phyloP scores from a whole-genome alignment of 2,113 vertebrate genomes.

The Anolis sagrei region DNA sequence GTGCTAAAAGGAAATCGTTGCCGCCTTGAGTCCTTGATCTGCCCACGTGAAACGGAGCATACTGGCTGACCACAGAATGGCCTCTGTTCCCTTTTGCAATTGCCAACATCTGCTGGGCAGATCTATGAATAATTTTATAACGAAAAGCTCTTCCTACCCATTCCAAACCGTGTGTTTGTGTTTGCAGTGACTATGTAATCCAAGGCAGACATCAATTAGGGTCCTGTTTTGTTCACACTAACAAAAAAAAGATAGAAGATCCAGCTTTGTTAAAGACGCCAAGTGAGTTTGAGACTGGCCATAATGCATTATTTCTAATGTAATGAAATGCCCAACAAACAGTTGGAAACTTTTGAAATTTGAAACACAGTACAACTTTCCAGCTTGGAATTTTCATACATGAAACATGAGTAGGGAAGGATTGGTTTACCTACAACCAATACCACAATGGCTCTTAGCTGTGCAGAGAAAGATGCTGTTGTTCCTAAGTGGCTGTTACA shows the following conservation, averaged over 20 bases:
- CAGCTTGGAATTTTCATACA: background rate
- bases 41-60: slow-evolving; percentile 67
- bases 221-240: background rate
- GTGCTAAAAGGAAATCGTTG: slow-evolving; percentile 71
- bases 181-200: background rate
- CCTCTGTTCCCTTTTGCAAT: slow-evolving; percentile 70
- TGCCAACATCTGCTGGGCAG: slow-evolving; percentile 73
- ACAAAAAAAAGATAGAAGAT: background rate
- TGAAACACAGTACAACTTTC: background rate
- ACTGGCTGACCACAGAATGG: slow-evolving; percentile 67
- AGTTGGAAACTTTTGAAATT: background rate
- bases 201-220: slow-evolving; percentile 23
- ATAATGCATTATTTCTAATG: background rate
- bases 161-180: slow-evolving; percentile 32
- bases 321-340: background rate
- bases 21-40: slow-evolving; percentile 71
- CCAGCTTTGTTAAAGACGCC: background rate
- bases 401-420: background rate
- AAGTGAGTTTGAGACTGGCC: background rate
- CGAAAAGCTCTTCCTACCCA: slow-evolving; percentile 43
- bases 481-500: background rate
- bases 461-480: background rate
- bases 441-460: background rate
- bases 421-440: background rate
- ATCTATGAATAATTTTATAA: slow-evolving; percentile 68